Evolutionary conservation across 2,888 invertebrate species (phyloP), one percentile per base, ranked within the genome.

Genomic region (Platerodrilus igneus): DNA sequence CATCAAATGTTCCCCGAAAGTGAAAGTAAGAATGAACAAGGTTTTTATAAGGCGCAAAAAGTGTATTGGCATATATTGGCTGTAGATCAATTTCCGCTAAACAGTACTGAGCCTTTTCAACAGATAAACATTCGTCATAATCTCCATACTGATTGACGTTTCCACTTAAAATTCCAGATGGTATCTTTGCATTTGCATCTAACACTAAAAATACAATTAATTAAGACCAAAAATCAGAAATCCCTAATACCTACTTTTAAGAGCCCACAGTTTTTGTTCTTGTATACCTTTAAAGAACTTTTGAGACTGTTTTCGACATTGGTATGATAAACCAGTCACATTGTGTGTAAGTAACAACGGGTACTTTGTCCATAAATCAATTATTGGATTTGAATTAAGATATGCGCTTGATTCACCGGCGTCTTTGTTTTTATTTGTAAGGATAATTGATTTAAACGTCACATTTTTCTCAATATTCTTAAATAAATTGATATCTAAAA

Each of bases 111-210:
- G 54, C 60, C 51, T 52, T 58, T 58, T 62, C 56, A 18, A 76
- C 60, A 48, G 69, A 68, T 43, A 83, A 64, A 57, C 83, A 83
- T 58, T 81, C 78, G 64, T 83, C 81, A 53, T 77, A 82, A 64
- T 83, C 81, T 0, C 83, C 83, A 31, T 77, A 77, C 52, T 83
- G 83, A 66, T 83, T 81, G 4, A 75, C 74, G 53, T 83, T 83
- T 6, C 83, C 83, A 53, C 73, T 79, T 11, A 83, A 63, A 25
- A 83, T 72, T 18, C 83, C 83, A 1, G 83, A 75, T 1, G 83
- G 78, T 4, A 78, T 70, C 62, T 83, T 83, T 2, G 81, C 83
- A 2, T 80, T 77, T n/a, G 83, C 77, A 60, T 83, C 83, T 57
- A 79, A 76, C 80, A 83, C 83, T 83, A 41, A 25, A 42, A 17